Base-by-base conservation (phyloP, 2,888 invertebrate species). In the Drosophila kanekoi region DNA sequence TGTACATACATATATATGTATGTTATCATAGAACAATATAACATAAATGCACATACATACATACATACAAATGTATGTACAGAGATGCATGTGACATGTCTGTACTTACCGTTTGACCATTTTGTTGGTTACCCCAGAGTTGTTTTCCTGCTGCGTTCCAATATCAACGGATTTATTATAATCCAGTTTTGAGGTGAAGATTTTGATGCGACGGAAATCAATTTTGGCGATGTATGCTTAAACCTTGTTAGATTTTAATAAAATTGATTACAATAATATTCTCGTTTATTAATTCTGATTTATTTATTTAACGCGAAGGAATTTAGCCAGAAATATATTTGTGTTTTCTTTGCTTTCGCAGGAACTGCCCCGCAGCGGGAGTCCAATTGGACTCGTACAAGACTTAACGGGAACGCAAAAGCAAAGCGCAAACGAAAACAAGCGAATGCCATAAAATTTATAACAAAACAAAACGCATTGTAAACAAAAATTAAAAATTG, bases 121-220 rank as follows among this genome's bases (percentile, higher is more conserved):
- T 89, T 92, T 92, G 91, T 91, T 91, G 89, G 91, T 92, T 91
- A 91, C 91, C 89, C 91, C 90, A 89, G 91, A 91, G 81, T 92
- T 92, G 79, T 92, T 92, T 90, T 92, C 92, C 91, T 92, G 92
- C 80, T 92, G 90, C 90, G 92, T 90, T 89, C 92, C 92, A 90
- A 92, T 91, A 81, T 91, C 92, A 89, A 90, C 92, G 89, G 91
- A 91, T 92, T 92, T 92, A 75, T 89, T 90, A 90, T 92, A 92
- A 92, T 92, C 92, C 92, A 92, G 92, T 90, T 92, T 92, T 90
- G 90, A 85, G 56, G 88, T 76, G 83, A 91, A 91, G 78, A 91
- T 91, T 90, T 91, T 91, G 72, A 91, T 91, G 67, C 91, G 91
- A 77, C 91, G 91, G 86, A 91, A 91, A 91, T 91, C 89, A 91